phyloP scores from a whole-genome alignment of 2,797 vertebrate genomes.

The Rhinogobio ventralis region DNA sequence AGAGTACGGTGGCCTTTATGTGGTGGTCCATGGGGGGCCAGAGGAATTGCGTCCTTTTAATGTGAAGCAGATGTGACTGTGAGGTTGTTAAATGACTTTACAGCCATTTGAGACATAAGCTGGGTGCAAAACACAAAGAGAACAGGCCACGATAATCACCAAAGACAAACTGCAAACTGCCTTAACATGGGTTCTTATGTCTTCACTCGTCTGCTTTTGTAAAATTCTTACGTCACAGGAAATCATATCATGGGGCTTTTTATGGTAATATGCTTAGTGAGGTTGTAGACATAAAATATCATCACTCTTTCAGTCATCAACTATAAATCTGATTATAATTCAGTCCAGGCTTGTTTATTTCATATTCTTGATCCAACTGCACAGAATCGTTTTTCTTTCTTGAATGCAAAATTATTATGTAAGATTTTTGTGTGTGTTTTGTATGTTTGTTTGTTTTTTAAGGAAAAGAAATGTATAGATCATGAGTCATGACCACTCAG shows the following conservation, averaged over 20 bases:
- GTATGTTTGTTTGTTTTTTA: too few relatives aligned
- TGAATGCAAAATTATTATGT: background rate
- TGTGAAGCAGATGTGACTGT: slow-evolving; percentile 77
- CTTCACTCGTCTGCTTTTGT: background rate
- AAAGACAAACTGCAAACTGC: slow-evolving; percentile 58
- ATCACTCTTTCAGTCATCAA: slow-evolving; percentile 1
- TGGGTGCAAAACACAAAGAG: slow-evolving; percentile 53
- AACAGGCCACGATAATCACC: slow-evolving; percentile 52
- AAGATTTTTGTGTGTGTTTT: background rate
- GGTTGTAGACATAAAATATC: slow-evolving; percentile 14
- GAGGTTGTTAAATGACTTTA: slow-evolving; percentile 65
- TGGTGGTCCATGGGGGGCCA: slow-evolving; percentile 64
- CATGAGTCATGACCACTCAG: too few relatives aligned
- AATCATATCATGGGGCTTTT: slow-evolving; percentile 14
- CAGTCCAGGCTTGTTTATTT: slow-evolving; percentile 17
- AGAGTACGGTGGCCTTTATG: slow-evolving; percentile 59
- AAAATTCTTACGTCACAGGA: slow-evolving; percentile 19
- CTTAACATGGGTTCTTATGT: slow-evolving; percentile 16
- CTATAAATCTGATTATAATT: slow-evolving; percentile 31
- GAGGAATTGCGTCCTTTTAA: slow-evolving; percentile 69
- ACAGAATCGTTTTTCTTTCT: background rate
- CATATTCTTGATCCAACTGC: slow-evolving; percentile 1
- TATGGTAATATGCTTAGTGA: background rate
- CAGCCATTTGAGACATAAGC: slow-evolving; percentile 51
- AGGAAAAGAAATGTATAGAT: too few relatives aligned